These are phyloP conservation scores for Rhynchophorus ferrugineus DNA, from an alignment of 1,140 invertebrate genomes.

Conservation along the genomic window DNA sequence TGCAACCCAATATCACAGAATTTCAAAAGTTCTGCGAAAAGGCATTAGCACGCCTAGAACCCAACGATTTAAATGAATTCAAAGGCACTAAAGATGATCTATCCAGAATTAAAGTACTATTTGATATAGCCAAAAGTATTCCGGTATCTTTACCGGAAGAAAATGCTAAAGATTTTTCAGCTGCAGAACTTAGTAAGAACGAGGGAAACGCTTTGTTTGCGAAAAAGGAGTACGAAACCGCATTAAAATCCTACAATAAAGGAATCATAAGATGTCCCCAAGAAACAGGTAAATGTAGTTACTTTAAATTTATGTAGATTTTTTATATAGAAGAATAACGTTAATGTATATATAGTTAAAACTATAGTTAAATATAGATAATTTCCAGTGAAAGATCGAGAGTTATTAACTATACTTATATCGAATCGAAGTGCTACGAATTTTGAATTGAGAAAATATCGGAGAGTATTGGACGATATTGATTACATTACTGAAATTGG, in stretches of 20 bases:
- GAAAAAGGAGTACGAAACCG: slow-evolving; percentile 63
- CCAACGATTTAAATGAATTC: slow-evolving; percentile 27
- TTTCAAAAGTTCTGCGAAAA: slow-evolving; percentile 35
- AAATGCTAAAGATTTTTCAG: slow-evolving; percentile 54
- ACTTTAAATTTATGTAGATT: neutral
- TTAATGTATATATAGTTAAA: neutral
- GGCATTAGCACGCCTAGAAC: slow-evolving; percentile 27
- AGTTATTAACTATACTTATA: slow-evolving; percentile 64
- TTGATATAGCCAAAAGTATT: slow-evolving; percentile 25
- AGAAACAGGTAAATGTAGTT: slow-evolving; percentile 50
- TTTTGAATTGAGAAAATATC: slow-evolving; percentile 67
- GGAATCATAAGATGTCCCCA: slow-evolving; percentile 58
- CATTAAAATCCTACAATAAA: slow-evolving; percentile 66
- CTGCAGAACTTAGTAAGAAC: slow-evolving; percentile 59
- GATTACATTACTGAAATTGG: slow-evolving; percentile 62
- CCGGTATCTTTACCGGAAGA: slow-evolving; percentile 31
- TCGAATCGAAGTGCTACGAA: slow-evolving; percentile 84
- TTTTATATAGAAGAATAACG: neutral
- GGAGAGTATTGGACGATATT: slow-evolving; percentile 66
- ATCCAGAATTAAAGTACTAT: slow-evolving; percentile 33
- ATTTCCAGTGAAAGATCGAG: slow-evolving; percentile 39
- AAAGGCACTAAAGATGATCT: slow-evolving; percentile 27
- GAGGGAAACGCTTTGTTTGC: slow-evolving; percentile 73
- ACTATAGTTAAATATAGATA: neutral
- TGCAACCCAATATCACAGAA: slow-evolving; percentile 14